Evolutionary conservation across 2,888 invertebrate species (phyloP).

Genomic region (Phragmatobia fuliginosa): DNA sequence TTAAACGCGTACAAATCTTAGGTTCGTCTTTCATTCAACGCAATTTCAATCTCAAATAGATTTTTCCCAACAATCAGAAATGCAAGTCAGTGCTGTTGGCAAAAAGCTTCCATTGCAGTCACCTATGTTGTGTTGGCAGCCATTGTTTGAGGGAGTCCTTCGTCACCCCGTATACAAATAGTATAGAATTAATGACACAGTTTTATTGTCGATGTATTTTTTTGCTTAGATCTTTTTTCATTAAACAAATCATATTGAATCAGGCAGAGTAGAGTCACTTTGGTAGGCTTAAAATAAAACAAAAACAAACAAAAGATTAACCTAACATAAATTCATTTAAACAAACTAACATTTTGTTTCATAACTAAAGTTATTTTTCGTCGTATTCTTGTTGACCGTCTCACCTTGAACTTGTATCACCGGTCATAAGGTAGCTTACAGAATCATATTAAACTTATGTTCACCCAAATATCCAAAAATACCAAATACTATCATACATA

Average conservation of each 20-base stretch:
- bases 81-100: slow-evolving; percentile 74
- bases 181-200: slow-evolving; percentile 1
- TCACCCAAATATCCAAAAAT: neutral
- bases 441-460: neutral
- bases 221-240: neutral
- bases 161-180: slow-evolving; percentile 46
- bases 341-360: too few species aligned
- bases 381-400: too few species aligned
- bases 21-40: slow-evolving; percentile 38
- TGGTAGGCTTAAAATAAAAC: too few species aligned
- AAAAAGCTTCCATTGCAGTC: slow-evolving; percentile 68
- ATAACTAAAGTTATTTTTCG: too few species aligned
- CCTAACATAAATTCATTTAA: too few species aligned
- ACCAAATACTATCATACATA: too few species aligned
- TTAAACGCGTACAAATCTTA: slow-evolving; percentile 35
- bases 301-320: too few species aligned
- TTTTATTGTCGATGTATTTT: neutral
- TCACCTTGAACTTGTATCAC: too few species aligned
- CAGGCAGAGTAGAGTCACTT: too few species aligned
- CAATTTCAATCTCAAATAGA: slow-evolving; percentile 41
- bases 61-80: slow-evolving; percentile 36
- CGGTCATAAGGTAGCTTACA: neutral
- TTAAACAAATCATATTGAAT: neutral
- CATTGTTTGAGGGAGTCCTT: slow-evolving; percentile 59
- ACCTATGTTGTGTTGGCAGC: slow-evolving; percentile 30